Base-by-base conservation (phyloP, 2,797 vertebrate species). In the Luscinia luscinia region DNA sequence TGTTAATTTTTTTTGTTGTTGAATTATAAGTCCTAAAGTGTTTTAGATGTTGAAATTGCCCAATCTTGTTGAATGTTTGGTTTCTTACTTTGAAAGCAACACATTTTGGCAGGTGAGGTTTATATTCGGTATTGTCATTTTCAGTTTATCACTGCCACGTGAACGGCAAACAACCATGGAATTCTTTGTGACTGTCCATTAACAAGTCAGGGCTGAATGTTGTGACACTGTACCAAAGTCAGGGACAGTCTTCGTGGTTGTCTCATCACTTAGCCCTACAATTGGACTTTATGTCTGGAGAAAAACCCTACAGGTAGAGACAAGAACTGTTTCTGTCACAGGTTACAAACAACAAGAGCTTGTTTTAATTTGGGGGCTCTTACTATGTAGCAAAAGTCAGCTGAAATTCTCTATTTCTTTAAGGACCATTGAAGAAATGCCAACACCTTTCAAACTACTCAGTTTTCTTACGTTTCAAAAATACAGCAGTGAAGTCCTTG, bases 401-500 rank as follows among this genome's bases (percentile, higher is more conserved):
- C 55, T 59, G 91, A 85, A 81, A 41, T 62, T 80, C 79, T 96
- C 64, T 91, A 41, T 95, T 96, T 93, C 76, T 89, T 97, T 94
- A 97, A 99, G 99, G 96, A 98, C 98, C 87, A 97, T 96, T 8
- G 96, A 98, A 97, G 98, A 99, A 80, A 99, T 99, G 99, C 98
- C 99, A 0, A 11, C 72, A 40, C 97, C 98, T 78, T 99, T 99
- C 92, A 98, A 98, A 97, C 97, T 98, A 97, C 97, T 99, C 80
- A 98, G 99, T 95, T 99, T 99, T 93, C 93, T 99, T 84, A 99
- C 99, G 46, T 99, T 99, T 96, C 99, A 99, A 98, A 99, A 98
- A 97, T 99, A 99, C 76, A 98, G 98, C 96, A 99, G 98, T 77
- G 99, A 99, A 97, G 91, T 99, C 89, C 98, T 99, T 92, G 90